phyloP scores from a whole-genome alignment of 2,797 vertebrate species.

The Lacerta bilineata region DNA sequence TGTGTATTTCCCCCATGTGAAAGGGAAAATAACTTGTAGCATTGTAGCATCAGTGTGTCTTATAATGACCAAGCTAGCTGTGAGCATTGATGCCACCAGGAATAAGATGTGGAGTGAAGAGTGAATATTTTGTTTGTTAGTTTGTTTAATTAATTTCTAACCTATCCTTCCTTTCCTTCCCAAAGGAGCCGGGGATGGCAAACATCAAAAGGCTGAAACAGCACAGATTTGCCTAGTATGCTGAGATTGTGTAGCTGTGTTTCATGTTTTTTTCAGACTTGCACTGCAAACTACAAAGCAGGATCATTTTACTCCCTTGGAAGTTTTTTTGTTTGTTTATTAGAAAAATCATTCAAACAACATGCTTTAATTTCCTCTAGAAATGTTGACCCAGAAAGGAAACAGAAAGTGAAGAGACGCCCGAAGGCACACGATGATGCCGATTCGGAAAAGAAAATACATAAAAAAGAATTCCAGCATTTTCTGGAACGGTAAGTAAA shows the following conservation, averaged over 20 bases:
- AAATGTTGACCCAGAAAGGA: slow-evolving; percentile 51
- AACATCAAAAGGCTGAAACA: no score
- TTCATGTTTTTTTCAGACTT: not conserved
- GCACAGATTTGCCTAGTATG: not conserved
- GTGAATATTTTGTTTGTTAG: not conserved
- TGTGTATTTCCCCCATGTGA: not conserved
- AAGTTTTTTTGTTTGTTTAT: not conserved
- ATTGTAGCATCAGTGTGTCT: not conserved
- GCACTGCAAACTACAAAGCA: not conserved
- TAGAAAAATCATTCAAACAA: slow-evolving; percentile 19
- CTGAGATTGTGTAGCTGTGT: not conserved
- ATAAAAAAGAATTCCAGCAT: slow-evolving; percentile 60
- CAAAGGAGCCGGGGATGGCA: no score
- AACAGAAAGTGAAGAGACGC: slow-evolving; percentile 23
- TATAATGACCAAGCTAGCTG: not conserved
- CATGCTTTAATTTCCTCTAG: slow-evolving; percentile 61
- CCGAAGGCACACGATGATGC: slow-evolving; percentile 36
- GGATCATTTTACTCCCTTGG: not conserved
- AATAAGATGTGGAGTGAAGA: not conserved
- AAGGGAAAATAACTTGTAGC: not conserved
- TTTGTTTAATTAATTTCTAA: not conserved
- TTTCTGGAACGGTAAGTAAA: slow-evolving; percentile 73
- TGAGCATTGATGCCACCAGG: not conserved
- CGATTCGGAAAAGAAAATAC: slow-evolving; percentile 54
- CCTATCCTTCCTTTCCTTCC: no score